These are phyloP conservation scores for Pygmarrhopalites habei DNA, from an alignment of 1,140 invertebrate species.

Conservation along the genomic window DNA sequence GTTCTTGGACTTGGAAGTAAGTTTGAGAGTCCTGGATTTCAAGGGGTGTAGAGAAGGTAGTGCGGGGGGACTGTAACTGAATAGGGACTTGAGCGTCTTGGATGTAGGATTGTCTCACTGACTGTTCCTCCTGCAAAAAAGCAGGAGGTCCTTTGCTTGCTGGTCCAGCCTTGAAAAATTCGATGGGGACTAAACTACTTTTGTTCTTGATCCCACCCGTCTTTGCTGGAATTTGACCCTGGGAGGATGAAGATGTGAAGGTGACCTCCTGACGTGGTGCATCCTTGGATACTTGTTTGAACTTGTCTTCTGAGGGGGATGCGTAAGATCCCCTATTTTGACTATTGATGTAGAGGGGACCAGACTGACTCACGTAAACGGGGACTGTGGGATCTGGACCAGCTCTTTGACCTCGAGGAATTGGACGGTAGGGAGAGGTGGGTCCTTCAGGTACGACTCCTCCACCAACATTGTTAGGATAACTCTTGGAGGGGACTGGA, in stretches of 20 bases:
- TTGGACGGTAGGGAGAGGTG: neutral
- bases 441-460: neutral
- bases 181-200: constrained; percentile 27
- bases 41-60: neutral
- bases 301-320: neutral
- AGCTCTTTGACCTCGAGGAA: constrained; percentile 5
- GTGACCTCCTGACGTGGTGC: no score
- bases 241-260: no score
- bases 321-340: neutral
- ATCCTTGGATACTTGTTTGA: neutral
- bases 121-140: neutral
- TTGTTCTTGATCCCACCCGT: constrained; percentile 9
- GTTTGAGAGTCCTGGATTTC: neutral
- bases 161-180: constrained; percentile 32
- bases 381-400: neutral
- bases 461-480: no score
- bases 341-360: no score
- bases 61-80: neutral
- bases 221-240: no score
- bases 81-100: neutral
- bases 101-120: neutral
- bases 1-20: neutral
- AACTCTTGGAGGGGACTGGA: neutral
- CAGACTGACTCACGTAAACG: no score
- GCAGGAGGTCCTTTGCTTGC: neutral